Percentiles rank a stretch among this genome's conserved stretches.
phyloP scores from a whole-genome alignment of 1,140 invertebrate species.

The Drosophila ohnishii region DNA sequence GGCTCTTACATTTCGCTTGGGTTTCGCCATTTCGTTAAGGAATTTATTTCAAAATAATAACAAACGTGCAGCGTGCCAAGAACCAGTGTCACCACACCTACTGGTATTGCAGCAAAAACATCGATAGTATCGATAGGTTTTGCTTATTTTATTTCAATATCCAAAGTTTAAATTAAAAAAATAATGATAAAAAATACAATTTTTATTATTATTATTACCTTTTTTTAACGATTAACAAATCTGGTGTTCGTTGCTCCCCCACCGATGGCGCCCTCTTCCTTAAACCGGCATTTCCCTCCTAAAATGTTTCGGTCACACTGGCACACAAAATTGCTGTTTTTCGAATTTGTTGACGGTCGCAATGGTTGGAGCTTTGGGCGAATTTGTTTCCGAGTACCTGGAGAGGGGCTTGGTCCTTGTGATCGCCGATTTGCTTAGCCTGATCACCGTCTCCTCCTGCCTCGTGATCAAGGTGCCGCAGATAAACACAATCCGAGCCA shows the following conservation, averaged over 20 bases:
- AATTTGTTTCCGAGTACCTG: constrained; percentile 61
- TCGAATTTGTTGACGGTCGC: constrained; percentile 35
- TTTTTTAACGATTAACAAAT: too few species aligned
- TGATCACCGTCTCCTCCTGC: constrained; percentile 87
- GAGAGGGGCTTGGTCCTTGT: constrained; percentile 73
- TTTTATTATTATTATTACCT: too few species aligned
- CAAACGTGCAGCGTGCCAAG: constrained; percentile 31
- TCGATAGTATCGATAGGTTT: too few species aligned
- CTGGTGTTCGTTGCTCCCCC: too few species aligned
- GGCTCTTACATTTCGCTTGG: constrained; percentile 59
- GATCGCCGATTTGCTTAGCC: constrained; percentile 85
- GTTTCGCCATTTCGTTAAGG: constrained; percentile 44
- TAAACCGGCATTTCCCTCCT: not conserved
- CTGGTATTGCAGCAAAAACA: not conserved
- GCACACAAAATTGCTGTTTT: constrained; percentile 26
- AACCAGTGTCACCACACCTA: not conserved
- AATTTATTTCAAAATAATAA: constrained; percentile 9
- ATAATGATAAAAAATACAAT: too few species aligned
- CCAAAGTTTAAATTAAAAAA: too few species aligned
- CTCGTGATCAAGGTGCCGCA: constrained; percentile 88
- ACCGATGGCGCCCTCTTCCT: too few species aligned
- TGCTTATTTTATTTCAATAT: too few species aligned
- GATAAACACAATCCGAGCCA: constrained; percentile 85
- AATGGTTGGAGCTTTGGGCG: constrained; percentile 35
- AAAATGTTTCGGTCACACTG: constrained; percentile 18